Evolutionary conservation across 2,113 vertebrate species (phyloP).

Genomic region (Xenopus borealis): DNA sequence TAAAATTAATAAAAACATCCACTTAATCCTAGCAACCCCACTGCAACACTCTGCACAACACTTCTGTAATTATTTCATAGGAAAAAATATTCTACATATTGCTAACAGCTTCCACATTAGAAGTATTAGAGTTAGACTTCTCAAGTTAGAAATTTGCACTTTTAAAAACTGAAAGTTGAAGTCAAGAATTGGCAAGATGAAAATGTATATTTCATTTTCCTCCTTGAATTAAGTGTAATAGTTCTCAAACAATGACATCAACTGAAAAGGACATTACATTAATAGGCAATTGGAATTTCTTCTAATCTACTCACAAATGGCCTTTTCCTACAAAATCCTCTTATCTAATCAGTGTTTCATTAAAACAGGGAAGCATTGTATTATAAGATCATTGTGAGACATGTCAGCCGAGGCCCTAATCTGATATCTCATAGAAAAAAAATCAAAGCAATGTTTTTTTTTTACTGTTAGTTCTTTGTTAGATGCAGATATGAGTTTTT

Average conservation of each 20-base stretch:
- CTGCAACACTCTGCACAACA: too few relatives aligned
- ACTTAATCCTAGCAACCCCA: too few relatives aligned
- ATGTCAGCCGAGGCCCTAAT: neutral
- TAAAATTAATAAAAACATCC: too few relatives aligned
- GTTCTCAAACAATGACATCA: neutral
- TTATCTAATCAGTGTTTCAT: constrained; percentile 15
- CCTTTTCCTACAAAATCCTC: neutral
- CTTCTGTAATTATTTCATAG: too few relatives aligned
- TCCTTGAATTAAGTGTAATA: neutral
- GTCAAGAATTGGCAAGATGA: neutral
- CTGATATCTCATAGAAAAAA: neutral
- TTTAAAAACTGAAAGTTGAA: neutral
- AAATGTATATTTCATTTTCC: neutral
- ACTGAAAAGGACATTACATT: neutral
- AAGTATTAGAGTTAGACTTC: too few relatives aligned
- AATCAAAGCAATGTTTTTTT: neutral
- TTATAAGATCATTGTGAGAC: neutral
- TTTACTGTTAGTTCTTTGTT: neutral
- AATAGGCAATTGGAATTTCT: neutral
- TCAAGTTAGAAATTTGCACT: neutral
- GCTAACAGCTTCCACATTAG: too few relatives aligned
- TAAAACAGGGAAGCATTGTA: neutral
- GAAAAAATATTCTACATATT: too few relatives aligned
- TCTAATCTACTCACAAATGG: constrained; percentile 3
- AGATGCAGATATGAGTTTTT: neutral